These are phyloP conservation scores for Tipula confusa DNA, from an alignment of 2,888 invertebrate species.

Conservation along the genomic window DNA sequence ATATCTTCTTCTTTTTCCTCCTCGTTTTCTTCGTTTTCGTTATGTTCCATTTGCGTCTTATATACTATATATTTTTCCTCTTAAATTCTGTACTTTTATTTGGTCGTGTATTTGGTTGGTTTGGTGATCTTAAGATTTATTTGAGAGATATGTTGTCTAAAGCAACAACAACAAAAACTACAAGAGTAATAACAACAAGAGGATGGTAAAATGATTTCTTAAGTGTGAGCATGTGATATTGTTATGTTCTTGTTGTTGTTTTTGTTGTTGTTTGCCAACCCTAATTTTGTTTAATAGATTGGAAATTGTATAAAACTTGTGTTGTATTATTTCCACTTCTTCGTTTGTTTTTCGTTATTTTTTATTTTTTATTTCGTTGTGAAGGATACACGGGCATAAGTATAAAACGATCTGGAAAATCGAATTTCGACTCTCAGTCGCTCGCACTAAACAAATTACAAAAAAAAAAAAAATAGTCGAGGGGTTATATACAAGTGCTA, in stretches of 20 bases:
- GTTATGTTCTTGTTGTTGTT: not conserved
- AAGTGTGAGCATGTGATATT: slow-evolving; percentile 25
- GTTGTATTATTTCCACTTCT: no score
- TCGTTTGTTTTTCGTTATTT: not conserved
- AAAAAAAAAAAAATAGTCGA: not conserved
- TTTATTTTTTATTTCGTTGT: no score
- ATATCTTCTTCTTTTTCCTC: not conserved
- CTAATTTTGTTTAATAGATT: slow-evolving; percentile 20
- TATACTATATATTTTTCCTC: not conserved
- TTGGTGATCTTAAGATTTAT: slow-evolving; percentile 25
- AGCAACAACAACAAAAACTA: not conserved
- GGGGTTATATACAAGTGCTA: not conserved
- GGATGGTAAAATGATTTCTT: slow-evolving; percentile 8
- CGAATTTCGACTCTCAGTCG: no score
- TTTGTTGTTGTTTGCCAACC: not conserved
- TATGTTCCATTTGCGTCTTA: not conserved
- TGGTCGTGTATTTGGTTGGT: not conserved
- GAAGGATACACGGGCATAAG: not conserved
- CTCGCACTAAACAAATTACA: no score
- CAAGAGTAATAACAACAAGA: not conserved
- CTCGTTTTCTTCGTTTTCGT: not conserved
- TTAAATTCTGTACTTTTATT: not conserved
- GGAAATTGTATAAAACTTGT: not conserved
- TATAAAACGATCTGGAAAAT: not conserved
- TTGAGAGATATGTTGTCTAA: not conserved